Conservation (phyloP, 1,140 invertebrate genomes). For the Hyles vespertilio region DNA sequence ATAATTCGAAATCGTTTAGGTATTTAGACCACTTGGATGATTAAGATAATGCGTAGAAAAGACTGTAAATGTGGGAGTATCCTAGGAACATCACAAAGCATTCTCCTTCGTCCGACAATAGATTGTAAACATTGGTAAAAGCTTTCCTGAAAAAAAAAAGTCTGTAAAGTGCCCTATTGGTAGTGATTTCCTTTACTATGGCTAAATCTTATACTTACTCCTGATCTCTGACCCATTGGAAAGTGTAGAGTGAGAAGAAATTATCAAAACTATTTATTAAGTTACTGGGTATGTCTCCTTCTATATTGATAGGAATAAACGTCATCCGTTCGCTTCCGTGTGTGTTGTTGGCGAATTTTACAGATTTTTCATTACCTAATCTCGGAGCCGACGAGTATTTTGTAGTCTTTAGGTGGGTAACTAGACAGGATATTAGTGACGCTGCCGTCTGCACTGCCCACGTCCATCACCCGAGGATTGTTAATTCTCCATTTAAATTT, state of each 20-base stretch:
- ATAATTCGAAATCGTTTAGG: not conserved
- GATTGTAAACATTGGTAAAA: slow-evolving; percentile 4
- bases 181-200: no score
- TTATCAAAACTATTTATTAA: slow-evolving; percentile 1
- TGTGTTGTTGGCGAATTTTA: slow-evolving; percentile 6
- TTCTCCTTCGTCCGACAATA: slow-evolving; percentile 2
- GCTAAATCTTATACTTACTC: not conserved
- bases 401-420: slow-evolving; percentile 4
- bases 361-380: not conserved
- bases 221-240: slow-evolving; percentile 10
- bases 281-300: slow-evolving; percentile 1
- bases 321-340: not conserved
- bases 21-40: not conserved
- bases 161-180: not conserved
- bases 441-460: slow-evolving; percentile 9
- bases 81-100: slow-evolving; percentile 3
- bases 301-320: slow-evolving; percentile 4
- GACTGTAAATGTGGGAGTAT: slow-evolving; percentile 1
- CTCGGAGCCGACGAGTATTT: slow-evolving; percentile 6
- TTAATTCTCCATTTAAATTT: slow-evolving; percentile 1
- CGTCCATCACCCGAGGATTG: not conserved
- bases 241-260: slow-evolving; percentile 5
- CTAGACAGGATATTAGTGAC: slow-evolving; percentile 2
- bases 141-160: slow-evolving; percentile 8
- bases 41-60: not conserved